Base-by-base conservation (phyloP, 2,113 vertebrate genomes). In the Pleuronectes platessa region DNA sequence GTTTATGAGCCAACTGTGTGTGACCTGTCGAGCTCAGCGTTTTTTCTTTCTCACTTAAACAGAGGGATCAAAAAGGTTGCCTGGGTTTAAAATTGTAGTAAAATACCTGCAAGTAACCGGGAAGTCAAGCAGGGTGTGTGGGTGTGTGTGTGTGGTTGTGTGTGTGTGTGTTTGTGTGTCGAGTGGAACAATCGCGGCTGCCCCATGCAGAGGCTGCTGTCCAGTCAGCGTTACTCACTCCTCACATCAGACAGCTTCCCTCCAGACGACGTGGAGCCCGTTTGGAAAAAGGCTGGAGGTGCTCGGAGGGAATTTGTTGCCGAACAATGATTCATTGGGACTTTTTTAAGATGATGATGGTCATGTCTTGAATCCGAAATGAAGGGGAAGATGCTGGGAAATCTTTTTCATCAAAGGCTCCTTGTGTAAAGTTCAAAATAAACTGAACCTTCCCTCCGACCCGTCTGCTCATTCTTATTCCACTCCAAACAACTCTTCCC, bases 181-280 rank as follows among this genome's bases (percentile, higher is more conserved):
- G 82, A 85, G 74, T 65, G 75, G 84, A 85, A 85, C 40, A 86
- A 76, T 76, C 51, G 75, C 45, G 70, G 82, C 70, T 81, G 82
- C 78, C 71, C 68, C 88, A 86, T 60, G 81, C 81, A 69, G 79
- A 75, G 80, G 58, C 66, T 54, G 61, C 47, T 69, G 78, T 87
- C 71, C 73, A 89, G 80, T 92, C 89, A 90, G 86, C 85, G 76
- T 86, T 84, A 86, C 45, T 88, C 77, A 84, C 66, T 26, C 35
- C 61, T 62, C 49, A 62, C 67, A 68, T 49, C 61, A 74, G 75
- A 24, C 61, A 31, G 66, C n/a, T n/a, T 82, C 31, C 14, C 47
- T 74, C 61, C 40, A 68, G 61, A 72, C 31, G 31, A 31, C 31
- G 31, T 68, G 55, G 54, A 60, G 26, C 26, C 26, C 26, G 26